Conservation (phyloP, 2,888 invertebrate species). For the Sinohyriopsis cumingii region DNA sequence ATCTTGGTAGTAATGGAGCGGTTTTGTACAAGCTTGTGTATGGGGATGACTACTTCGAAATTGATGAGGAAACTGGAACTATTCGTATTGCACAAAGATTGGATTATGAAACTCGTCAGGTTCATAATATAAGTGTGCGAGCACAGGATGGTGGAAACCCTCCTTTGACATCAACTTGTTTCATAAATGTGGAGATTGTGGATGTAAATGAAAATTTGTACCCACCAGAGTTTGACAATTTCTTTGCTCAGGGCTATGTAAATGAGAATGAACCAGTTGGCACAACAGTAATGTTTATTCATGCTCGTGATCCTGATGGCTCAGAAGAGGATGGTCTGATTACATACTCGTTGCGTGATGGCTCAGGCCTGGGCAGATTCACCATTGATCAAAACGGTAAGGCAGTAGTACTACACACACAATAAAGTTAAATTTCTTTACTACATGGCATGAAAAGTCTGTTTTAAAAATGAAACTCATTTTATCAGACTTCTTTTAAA, state of each 20-base stretch:
- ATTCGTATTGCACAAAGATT: constrained; percentile 84
- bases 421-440: not conserved
- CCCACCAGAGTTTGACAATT: constrained; percentile 87
- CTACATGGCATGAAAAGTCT: no score
- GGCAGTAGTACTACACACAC: constrained; percentile 40
- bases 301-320: constrained; percentile 84
- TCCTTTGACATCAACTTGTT: constrained; percentile 84
- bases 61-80: constrained; percentile 89
- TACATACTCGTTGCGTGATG: constrained; percentile 88
- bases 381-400: constrained; percentile 90
- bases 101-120: constrained; percentile 91
- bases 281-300: constrained; percentile 83
- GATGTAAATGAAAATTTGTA: constrained; percentile 95
- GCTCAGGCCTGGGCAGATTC: constrained; percentile 93
- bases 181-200: constrained; percentile 84
- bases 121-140: constrained; percentile 88
- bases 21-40: constrained; percentile 80
- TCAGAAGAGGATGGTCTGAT: constrained; percentile 82
- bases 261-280: constrained; percentile 87
- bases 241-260: constrained; percentile 83
- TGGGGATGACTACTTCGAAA: constrained; percentile 79
- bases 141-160: constrained; percentile 87
- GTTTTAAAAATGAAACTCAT: no score
- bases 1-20: constrained; percentile 86
- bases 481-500: no score